Base-by-base conservation (phyloP, 64 coral and sea anemone species). In the Porites australiensis region DNA sequence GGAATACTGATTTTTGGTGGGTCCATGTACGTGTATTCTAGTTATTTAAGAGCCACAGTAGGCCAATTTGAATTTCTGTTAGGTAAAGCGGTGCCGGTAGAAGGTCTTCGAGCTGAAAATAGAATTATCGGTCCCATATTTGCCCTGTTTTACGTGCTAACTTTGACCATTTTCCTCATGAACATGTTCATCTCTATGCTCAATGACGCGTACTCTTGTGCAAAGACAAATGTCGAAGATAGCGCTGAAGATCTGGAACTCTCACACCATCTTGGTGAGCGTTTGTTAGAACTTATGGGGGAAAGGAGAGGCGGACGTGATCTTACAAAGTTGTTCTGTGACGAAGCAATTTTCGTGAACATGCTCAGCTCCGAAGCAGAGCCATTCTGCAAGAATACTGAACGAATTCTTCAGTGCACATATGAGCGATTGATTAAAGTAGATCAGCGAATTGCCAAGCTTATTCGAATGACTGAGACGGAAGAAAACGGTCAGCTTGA, bases 331-430 rank as follows among this genome's bases (percentile, higher is more conserved):
- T 16, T 76, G 50, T 76, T 76, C 19, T 76, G 73, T 8, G 73
- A 76, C 73, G 73, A 76, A 50, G 11, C 73, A 76, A 76, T 47
- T 9, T 76, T 76, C 19, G 73, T 76, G 2, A 76, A 76, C 14
- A 76, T 76, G 73, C 50, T 45, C 48, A 45, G 73, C 16, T 76
- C 73, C 4, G 73, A 76, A 15, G 73, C 73, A 18, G 73, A 76
- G 15, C 73, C 73, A 6, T 46, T 46, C 44, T 76, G 73, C 19
- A 7, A 49, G 13, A 76, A 76, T 18, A 49, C 73, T 5, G 16
- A n/a, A 44, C 13, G 73, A 50, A 48, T 76, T 50, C 15, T 76
- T 50, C 73, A 76, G 73, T 76, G 46, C 14, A 76, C 73, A 47
- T 18, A 50, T 18, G 73, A 76, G 50, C 37, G 73, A 15, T 18